Conservation (phyloP, 2,113 vertebrate genomes). For the Poeciliopsis prolifica region DNA sequence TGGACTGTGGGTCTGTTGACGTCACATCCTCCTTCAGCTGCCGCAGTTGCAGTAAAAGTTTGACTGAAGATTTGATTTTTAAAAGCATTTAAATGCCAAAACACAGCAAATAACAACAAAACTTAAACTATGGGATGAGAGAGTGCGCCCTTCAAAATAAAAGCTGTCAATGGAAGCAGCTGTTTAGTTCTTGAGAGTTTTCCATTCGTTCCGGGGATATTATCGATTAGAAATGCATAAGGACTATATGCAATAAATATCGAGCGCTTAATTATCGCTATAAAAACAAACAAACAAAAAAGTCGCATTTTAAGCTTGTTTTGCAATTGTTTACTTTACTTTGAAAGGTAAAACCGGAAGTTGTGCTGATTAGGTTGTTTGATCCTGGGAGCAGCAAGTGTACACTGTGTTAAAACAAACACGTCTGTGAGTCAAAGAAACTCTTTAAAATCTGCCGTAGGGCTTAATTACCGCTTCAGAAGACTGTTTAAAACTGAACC, state of each 20-base stretch:
- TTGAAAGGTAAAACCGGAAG: constrained; percentile 46
- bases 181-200: background rate
- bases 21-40: constrained; percentile 73
- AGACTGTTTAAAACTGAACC: background rate
- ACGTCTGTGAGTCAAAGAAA: background rate
- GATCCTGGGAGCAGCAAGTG: constrained; percentile 41
- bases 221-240: background rate
- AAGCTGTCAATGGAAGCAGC: background rate
- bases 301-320: background rate
- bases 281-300: too few relatives aligned
- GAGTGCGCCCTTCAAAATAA: constrained; percentile 40
- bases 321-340: constrained; percentile 8
- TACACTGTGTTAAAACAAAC: constrained; percentile 4
- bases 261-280: background rate
- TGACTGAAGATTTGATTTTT: constrained; percentile 8
- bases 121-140: background rate
- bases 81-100: background rate
- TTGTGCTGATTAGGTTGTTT: background rate
- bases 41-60: constrained; percentile 46
- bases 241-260: background rate
- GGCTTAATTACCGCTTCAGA: accelerated
- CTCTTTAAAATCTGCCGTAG: accelerated
- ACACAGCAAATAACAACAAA: background rate
- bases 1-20: constrained; percentile 30
- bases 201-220: background rate